phyloP scores from a whole-genome alignment of 2,113 vertebrate genomes.

The Dromaius novaehollandiae region DNA sequence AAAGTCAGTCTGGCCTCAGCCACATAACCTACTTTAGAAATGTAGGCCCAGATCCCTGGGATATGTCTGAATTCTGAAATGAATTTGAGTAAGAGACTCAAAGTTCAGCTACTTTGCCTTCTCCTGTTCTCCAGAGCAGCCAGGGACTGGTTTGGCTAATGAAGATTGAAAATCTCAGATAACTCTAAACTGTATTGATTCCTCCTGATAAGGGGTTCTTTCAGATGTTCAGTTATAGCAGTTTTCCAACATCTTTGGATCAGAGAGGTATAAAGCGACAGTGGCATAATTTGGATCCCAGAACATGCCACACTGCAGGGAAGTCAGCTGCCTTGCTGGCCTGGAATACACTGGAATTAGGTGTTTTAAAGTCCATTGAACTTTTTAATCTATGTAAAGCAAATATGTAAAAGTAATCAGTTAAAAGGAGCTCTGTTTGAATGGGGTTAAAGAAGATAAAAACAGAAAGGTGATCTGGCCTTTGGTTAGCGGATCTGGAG shows the following conservation, averaged over 20 bases:
- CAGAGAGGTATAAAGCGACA: neutral
- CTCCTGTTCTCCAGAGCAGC: neutral
- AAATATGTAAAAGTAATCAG: neutral
- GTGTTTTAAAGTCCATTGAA: neutral
- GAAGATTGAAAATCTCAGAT: neutral
- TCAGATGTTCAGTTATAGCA: neutral
- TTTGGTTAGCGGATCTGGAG: neutral
- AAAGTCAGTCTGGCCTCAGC: neutral
- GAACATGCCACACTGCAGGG: neutral
- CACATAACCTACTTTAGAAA: neutral
- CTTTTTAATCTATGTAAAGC: neutral
- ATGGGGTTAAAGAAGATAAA: neutral
- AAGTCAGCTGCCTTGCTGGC: neutral
- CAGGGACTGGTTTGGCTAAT: neutral
- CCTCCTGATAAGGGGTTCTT: neutral
- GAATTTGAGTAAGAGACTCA: neutral
- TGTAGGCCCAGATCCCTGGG: neutral
- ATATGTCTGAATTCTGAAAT: neutral
- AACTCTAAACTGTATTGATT: neutral
- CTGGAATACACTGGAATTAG: neutral
- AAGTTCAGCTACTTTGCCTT: neutral
- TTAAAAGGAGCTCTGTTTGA: neutral
- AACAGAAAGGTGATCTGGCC: neutral
- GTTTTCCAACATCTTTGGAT: neutral
- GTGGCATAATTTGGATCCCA: neutral